Evolutionary conservation across 2,113 vertebrate species (phyloP).

Genomic region (Beaufortia kweichowensis): DNA sequence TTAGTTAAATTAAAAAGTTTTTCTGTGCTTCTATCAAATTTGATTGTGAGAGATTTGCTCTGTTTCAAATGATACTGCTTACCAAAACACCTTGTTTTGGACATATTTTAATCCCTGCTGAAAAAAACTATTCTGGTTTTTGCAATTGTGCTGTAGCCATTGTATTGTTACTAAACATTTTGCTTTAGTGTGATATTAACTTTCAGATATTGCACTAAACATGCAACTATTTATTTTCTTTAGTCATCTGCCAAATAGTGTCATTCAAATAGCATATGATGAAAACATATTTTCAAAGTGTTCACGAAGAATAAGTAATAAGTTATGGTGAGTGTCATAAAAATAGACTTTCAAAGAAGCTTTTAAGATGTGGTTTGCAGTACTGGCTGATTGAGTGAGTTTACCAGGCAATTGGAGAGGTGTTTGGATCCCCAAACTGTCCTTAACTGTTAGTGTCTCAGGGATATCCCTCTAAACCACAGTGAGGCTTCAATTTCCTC

Average conservation of each 20-base stretch:
- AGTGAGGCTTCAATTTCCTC: slow-evolving; percentile 48
- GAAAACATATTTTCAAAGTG: background rate
- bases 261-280: background rate
- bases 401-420: slow-evolving; percentile 24
- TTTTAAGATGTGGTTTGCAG: slow-evolving; percentile 9
- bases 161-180: background rate
- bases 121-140: too few species aligned
- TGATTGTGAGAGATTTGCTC: too few species aligned
- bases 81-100: too few species aligned
- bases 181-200: background rate
- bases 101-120: too few species aligned
- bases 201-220: too few species aligned
- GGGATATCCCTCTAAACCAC: slow-evolving; percentile 32
- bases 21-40: too few species aligned
- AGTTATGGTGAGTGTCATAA: background rate
- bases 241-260: background rate
- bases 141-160: background rate
- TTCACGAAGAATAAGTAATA: background rate
- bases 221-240: background rate
- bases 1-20: too few species aligned
- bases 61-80: too few species aligned
- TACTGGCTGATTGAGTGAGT: slow-evolving; percentile 12
- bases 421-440: slow-evolving; percentile 1
- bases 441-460: slow-evolving; percentile 30
- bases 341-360: background rate